phyloP scores from a whole-genome alignment of 1,140 invertebrate genomes.

The Gonatopus flavifemur region DNA sequence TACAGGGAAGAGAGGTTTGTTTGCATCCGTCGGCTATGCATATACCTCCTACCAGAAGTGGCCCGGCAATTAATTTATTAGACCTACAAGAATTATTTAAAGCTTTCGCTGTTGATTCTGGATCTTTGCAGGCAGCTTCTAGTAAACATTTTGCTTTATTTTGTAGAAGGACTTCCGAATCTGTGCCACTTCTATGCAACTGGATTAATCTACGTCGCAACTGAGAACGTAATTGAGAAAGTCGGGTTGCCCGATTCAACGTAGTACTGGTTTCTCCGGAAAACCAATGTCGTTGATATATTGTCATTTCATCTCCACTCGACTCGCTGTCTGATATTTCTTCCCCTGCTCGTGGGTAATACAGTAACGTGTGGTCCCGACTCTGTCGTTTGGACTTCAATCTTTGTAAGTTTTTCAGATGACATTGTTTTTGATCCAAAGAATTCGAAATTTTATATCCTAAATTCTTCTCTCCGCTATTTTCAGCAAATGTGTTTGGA shows the following conservation, averaged over 20 bases:
- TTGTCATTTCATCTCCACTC: slow-evolving; percentile 50
- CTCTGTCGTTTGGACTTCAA: slow-evolving; percentile 35
- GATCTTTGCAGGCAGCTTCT: slow-evolving; percentile 43
- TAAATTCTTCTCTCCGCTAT: slow-evolving; percentile 14
- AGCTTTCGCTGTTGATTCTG: slow-evolving; percentile 35
- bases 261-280: slow-evolving; percentile 36
- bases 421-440: slow-evolving; percentile 28
- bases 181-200: slow-evolving; percentile 44
- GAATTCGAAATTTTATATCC: slow-evolving; percentile 30
- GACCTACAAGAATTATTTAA: slow-evolving; percentile 44
- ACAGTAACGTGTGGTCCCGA: slow-evolving; percentile 52
- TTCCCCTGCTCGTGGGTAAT: slow-evolving; percentile 53
- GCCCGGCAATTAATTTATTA: slow-evolving; percentile 49
- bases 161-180: slow-evolving; percentile 38
- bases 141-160: slow-evolving; percentile 42
- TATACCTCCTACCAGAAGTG: slow-evolving; percentile 48
- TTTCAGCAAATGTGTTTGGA: slow-evolving; percentile 15
- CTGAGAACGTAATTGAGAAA: slow-evolving; percentile 59
- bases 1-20: slow-evolving; percentile 74
- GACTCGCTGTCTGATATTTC: slow-evolving; percentile 56
- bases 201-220: slow-evolving; percentile 60
- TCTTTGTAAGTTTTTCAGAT: slow-evolving; percentile 29
- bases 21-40: slow-evolving; percentile 59
- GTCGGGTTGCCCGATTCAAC: slow-evolving; percentile 50
- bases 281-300: slow-evolving; percentile 54